These are phyloP conservation scores for Hyalella azteca DNA, from an alignment of 2,888 invertebrate genomes.

Conservation along the genomic window DNA sequence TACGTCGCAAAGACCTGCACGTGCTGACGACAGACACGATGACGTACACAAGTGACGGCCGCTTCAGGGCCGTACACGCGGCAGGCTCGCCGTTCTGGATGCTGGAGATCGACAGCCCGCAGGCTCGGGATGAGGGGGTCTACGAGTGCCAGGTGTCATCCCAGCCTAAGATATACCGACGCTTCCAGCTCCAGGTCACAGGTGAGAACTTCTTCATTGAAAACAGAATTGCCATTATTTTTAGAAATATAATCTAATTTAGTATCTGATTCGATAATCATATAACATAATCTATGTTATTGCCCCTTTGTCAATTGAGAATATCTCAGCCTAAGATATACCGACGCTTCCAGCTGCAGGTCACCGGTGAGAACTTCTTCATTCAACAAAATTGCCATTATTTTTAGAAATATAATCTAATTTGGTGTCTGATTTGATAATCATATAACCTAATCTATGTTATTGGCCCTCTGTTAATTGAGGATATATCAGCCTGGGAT, in stretches of 20 bases:
- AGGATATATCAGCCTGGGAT: constrained; percentile 51
- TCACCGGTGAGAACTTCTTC: constrained; percentile 44
- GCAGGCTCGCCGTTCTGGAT: constrained; percentile 51
- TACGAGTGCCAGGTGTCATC: constrained; percentile 55
- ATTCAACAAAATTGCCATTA: no score
- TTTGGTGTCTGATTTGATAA: no score
- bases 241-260: no score
- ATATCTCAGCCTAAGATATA: constrained; percentile 52
- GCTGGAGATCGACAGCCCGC: constrained; percentile 44
- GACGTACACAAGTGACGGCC: constrained; percentile 50
- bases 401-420: no score
- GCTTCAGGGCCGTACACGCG: constrained; percentile 49
- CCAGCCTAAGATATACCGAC: constrained; percentile 51
- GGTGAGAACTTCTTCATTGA: constrained; percentile 47
- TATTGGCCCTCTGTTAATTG: no score
- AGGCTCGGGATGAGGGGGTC: constrained; percentile 45
- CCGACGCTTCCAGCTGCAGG: constrained; percentile 45
- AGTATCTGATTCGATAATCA: no score
- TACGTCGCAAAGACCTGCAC: constrained; percentile 49
- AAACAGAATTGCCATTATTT: no score
- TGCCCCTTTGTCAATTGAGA: no score
- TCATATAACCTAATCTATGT: no score
- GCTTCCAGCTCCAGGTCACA: constrained; percentile 46
- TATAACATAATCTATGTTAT: no score
- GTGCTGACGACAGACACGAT: constrained; percentile 52